Conservation (phyloP, 2,888 invertebrate species). For the Rapana venosa region DNA sequence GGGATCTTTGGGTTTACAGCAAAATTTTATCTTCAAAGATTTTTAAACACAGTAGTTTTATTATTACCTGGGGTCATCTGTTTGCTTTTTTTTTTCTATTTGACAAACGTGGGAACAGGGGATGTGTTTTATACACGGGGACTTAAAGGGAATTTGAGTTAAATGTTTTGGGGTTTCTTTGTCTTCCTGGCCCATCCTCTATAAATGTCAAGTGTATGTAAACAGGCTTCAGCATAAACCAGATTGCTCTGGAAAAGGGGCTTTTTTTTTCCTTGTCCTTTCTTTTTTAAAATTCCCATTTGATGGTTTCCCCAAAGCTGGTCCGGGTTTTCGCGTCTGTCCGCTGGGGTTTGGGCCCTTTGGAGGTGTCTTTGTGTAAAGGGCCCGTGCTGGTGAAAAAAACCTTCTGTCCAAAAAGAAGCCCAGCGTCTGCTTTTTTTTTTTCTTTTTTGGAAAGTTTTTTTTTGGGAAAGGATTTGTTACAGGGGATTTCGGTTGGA, state of each 20-base stretch:
- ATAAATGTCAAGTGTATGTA: too few relatives aligned
- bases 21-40: too few relatives aligned
- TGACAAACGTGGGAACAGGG: background rate
- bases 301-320: background rate
- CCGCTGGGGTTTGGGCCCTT: background rate
- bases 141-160: background rate
- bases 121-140: conserved; percentile 3
- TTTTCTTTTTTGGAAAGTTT: background rate
- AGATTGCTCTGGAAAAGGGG: background rate
- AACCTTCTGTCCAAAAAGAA: background rate
- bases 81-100: background rate
- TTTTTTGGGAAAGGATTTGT: background rate
- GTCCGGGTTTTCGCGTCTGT: background rate
- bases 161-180: background rate
- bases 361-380: background rate
- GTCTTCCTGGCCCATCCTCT: background rate
- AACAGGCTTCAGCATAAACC: background rate
- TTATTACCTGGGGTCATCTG: too few relatives aligned
- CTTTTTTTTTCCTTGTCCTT: background rate
- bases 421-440: background rate
- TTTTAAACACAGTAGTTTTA: too few relatives aligned
- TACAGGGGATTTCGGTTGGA: background rate
- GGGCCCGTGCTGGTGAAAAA: background rate
- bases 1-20: too few relatives aligned
- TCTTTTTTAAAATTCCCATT: background rate